phyloP scores from a whole-genome alignment of 1,140 invertebrate species.

The Euglossa dilemma region DNA sequence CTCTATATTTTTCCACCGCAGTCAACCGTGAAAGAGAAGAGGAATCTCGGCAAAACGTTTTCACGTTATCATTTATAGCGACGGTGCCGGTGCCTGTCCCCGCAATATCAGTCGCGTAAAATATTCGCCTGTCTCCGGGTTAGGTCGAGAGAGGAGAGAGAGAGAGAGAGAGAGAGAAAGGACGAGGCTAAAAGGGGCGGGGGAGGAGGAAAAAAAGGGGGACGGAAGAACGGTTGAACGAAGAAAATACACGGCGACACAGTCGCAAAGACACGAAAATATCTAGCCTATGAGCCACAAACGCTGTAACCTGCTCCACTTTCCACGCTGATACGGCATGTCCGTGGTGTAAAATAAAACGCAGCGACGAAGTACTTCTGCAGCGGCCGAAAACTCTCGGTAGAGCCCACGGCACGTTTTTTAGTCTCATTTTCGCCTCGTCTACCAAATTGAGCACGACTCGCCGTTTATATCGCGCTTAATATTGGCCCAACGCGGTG shows the following conservation, averaged over 20 bases:
- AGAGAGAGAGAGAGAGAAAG: constrained; percentile 3
- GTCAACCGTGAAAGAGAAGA: constrained; percentile 45
- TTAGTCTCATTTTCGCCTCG: constrained; percentile 43
- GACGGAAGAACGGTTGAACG: too few relatives aligned
- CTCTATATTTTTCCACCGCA: constrained; percentile 45
- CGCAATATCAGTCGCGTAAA: constrained; percentile 57
- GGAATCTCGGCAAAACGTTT: constrained; percentile 53
- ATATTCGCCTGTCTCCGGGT: constrained; percentile 52
- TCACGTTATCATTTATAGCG: constrained; percentile 59
- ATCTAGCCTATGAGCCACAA: constrained; percentile 45
- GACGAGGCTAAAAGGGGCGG: background rate
- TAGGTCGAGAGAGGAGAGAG: constrained; percentile 15
- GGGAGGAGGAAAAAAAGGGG: background rate
- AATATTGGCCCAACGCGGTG: constrained; percentile 59
- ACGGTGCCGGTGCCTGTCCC: constrained; percentile 4
- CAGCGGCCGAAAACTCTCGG: constrained; percentile 48
- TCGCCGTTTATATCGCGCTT: constrained; percentile 65
- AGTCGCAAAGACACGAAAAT: constrained; percentile 49
- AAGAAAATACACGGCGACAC: constrained; percentile 25
- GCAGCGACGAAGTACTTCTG: constrained; percentile 31
- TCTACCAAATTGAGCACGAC: constrained; percentile 56
- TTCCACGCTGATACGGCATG: constrained; percentile 65
- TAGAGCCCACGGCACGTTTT: constrained; percentile 39
- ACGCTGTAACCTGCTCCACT: constrained; percentile 54
- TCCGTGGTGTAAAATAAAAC: constrained; percentile 64